Evolutionary conservation across 2,797 vertebrate genomes (phyloP).

Genomic region (Euphonia xanthogaster): DNA sequence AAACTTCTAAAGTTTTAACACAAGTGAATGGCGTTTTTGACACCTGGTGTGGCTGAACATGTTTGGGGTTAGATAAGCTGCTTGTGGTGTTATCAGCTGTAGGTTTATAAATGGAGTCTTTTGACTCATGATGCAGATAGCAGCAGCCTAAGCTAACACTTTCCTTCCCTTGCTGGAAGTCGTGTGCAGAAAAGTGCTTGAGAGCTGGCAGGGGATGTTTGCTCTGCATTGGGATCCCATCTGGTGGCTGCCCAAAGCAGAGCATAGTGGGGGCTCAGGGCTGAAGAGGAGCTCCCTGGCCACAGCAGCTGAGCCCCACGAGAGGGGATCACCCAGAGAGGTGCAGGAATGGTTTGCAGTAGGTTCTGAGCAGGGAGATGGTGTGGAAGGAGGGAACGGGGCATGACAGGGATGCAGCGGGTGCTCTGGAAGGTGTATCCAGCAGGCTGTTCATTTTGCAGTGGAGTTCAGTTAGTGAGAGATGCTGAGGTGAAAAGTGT

Average conservation of each 20-base stretch:
- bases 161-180: not conserved
- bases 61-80: not conserved
- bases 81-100: not conserved
- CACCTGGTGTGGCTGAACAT: not conserved
- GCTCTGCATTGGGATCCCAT: not conserved
- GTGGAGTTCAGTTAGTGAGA: not conserved
- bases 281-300: not conserved
- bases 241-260: not conserved
- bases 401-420: not conserved
- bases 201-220: accelerated
- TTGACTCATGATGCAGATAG: not conserved
- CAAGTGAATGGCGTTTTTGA: not conserved
- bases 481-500: not conserved
- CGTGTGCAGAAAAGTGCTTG: not conserved
- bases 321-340: not conserved
- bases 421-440: not conserved
- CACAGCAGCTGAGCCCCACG: not conserved
- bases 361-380: not conserved
- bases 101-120: not conserved
- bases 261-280: not conserved
- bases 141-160: not conserved
- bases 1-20: not conserved
- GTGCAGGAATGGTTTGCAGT: not conserved
- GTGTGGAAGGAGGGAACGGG: accelerated
- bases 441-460: not conserved